phyloP scores from a whole-genome alignment of 2,113 vertebrate species.

The Sula dactylatra region DNA sequence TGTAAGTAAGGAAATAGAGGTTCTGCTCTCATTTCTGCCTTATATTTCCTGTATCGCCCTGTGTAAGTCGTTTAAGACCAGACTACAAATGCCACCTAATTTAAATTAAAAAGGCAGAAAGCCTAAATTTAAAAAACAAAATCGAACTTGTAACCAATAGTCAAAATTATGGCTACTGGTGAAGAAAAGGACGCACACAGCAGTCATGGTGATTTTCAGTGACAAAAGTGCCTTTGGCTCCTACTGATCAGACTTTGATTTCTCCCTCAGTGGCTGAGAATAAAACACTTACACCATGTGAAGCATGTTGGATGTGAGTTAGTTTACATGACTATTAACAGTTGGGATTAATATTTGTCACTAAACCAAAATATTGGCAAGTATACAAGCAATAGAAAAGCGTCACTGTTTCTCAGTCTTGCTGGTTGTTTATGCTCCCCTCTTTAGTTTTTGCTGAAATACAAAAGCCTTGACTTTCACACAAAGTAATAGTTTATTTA shows the following conservation, averaged over 20 bases:
- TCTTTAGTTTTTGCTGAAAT: background rate
- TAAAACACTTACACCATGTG: background rate
- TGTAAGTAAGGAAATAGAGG: background rate
- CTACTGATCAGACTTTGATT: background rate
- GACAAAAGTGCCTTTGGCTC: background rate
- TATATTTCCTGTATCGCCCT: background rate
- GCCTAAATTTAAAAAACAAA: background rate
- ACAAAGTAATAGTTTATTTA: background rate
- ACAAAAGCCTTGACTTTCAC: background rate
- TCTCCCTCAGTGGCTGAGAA: background rate
- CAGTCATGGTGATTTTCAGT: background rate
- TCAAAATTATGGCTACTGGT: background rate
- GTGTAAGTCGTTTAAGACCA: background rate
- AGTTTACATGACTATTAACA: background rate
- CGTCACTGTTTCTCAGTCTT: background rate
- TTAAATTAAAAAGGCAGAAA: background rate
- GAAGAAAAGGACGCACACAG: background rate
- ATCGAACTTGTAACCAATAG: background rate
- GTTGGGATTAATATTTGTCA: slow-evolving; percentile 9
- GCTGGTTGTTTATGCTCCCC: background rate
- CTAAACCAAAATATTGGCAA: slow-evolving; percentile 27
- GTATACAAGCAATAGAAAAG: background rate
- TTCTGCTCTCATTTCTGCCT: background rate
- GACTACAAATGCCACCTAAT: background rate
- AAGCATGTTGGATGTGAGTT: background rate